These are phyloP conservation scores for Gymnoscelis rufifasciata DNA, from an alignment of 2,888 invertebrate genomes.

Conservation along the genomic window DNA sequence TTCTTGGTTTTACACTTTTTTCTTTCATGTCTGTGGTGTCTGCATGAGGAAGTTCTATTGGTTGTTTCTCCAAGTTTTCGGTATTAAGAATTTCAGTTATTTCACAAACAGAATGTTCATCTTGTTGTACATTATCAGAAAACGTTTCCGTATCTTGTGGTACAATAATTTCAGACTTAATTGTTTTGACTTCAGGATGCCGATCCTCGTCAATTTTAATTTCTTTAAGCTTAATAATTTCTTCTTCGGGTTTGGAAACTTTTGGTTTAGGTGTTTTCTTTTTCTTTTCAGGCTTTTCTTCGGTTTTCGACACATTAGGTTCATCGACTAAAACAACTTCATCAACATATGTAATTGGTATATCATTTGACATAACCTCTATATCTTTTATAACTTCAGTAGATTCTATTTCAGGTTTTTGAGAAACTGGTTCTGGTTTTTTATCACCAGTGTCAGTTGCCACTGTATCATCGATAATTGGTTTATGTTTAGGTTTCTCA, in stretches of 20 bases:
- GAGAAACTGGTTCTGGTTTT: neutral
- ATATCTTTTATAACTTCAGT: constrained; percentile 12
- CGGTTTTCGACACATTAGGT: neutral
- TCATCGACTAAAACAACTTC: neutral
- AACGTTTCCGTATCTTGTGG: neutral
- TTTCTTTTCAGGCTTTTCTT: constrained; percentile 10
- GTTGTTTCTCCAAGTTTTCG: neutral
- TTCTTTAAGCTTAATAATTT: neutral
- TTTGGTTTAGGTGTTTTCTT: constrained; percentile 12
- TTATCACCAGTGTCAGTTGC: neutral
- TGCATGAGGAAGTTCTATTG: neutral
- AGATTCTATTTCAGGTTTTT: neutral
- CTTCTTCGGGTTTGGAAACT: neutral
- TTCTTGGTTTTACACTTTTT: constrained; percentile 2
- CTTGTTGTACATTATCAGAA: neutral
- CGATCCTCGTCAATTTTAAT: neutral
- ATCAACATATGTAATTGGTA: constrained; percentile 24
- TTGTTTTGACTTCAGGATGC: neutral
- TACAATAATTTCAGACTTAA: neutral
- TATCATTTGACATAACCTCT: too few relatives aligned
- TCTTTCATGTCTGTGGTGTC: constrained; percentile 2
- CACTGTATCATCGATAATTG: too few relatives aligned
- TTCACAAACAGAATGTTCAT: neutral
- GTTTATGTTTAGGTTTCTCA: too few relatives aligned
- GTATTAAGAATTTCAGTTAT: neutral